Evolutionary conservation across 2,888 invertebrate genomes (phyloP).

Genomic region (Glaucopsyche alexis): DNA sequence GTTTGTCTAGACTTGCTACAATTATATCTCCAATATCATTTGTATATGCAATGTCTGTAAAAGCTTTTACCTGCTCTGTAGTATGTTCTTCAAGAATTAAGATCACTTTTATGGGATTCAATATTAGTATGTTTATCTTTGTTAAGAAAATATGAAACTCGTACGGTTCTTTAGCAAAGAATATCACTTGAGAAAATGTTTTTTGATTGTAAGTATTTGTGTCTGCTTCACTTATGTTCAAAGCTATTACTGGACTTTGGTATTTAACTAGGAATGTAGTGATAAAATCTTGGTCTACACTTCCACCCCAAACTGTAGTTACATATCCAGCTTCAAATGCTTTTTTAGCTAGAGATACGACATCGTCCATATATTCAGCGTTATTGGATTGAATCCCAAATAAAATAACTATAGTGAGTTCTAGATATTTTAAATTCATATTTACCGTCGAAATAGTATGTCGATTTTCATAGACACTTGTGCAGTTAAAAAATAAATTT

Average conservation of each 20-base stretch:
- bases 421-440: neutral
- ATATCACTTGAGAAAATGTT: conserved; percentile 49
- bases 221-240: conserved; percentile 38
- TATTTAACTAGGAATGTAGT: conserved; percentile 46
- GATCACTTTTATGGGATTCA: conserved; percentile 48
- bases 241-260: conserved; percentile 45
- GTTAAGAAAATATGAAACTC: conserved; percentile 47
- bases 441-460: neutral
- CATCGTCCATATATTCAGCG: conserved; percentile 43
- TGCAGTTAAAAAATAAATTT: neutral
- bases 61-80: conserved; percentile 38
- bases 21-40: conserved; percentile 54
- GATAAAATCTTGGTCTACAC: conserved; percentile 39
- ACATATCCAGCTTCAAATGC: conserved; percentile 43
- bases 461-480: neutral
- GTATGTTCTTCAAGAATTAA: conserved; percentile 44
- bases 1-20: conserved; percentile 42
- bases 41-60: conserved; percentile 50
- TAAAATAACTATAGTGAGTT: neutral
- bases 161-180: conserved; percentile 46
- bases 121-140: conserved; percentile 43
- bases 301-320: conserved; percentile 50
- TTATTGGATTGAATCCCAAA: conserved; percentile 30
- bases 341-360: conserved; percentile 46
- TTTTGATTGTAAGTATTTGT: conserved; percentile 36